Base-by-base conservation (phyloP, 2,113 vertebrate genomes). In the Oncorhynchus gorbuscha region DNA sequence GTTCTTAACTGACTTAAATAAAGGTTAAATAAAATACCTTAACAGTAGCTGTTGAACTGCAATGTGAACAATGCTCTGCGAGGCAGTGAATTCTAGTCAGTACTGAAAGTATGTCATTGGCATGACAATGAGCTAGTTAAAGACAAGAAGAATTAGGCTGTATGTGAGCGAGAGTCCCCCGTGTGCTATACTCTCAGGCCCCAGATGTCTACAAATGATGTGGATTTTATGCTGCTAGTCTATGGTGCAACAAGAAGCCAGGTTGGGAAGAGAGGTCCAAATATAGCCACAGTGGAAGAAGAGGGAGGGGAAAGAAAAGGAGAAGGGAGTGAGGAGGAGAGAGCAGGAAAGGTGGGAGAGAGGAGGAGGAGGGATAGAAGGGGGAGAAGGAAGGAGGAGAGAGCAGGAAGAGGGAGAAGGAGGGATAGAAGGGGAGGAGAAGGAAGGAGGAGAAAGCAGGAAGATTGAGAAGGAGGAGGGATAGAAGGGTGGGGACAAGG, bases 181-280 rank as follows among this genome's bases (percentile, higher is more conserved):
- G 48, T 48, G 26, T 67, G 48, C 66, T 48, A 18, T 61, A 83
- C 76, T 82, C 69, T 32, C 70, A 76, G 85, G 73, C 74, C 66
- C 76, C 81, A 76, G 72, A 89, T 83, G 76, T 84, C 74, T 66
- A 22, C 32, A 68, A 72, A 77, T 48, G 73, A 76, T 74, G 77
- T 78, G 62, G 74, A 77, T 71, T 83, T 82, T 79, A 73, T 72
- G 72, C 84, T 85, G 83, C 77, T 75, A 66, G 75, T 78, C 77
- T 77, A 32, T 77, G 80, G 83, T 76, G 74, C 77, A 87, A 89
- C 85, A 91, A 93, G 91, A 93, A 92, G 87, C 79, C 76, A 88
- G 89, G 87, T 90, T 78, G 11, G 72, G n/a, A 9, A 79, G 72
- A 84, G 74, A 49, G 22, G n/a, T 73, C 87, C 87, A 93, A 90